These are phyloP conservation scores for Synaphobranchus kaupii DNA, from an alignment of 2,797 vertebrate genomes.

Conservation along the genomic window DNA sequence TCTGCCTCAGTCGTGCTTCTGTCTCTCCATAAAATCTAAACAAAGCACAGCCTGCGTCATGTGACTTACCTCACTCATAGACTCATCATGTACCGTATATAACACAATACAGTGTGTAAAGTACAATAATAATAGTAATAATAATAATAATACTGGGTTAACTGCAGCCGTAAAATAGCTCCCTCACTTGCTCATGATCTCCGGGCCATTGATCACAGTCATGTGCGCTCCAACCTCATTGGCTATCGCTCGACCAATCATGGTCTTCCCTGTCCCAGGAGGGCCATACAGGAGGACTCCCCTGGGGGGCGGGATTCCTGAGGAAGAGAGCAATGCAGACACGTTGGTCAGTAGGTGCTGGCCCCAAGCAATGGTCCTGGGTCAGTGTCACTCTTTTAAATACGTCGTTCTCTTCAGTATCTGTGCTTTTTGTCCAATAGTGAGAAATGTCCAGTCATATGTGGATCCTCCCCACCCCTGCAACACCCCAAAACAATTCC, in stretches of 20 bases:
- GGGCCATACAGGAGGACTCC: constrained; percentile 92
- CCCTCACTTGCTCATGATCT: constrained; percentile 96
- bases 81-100: background rate
- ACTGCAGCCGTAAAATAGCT: background rate
- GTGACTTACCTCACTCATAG: background rate
- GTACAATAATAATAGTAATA: background rate
- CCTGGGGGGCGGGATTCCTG: constrained; percentile 88
- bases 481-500: background rate
- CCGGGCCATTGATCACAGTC: constrained; percentile 91
- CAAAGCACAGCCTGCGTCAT: background rate
- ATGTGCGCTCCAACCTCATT: constrained; percentile 88
- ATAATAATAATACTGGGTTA: background rate
- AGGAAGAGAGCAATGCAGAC: constrained; percentile 25
- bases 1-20: constrained; percentile 86
- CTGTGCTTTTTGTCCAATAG: background rate
- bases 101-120: background rate
- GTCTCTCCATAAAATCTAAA: constrained; percentile 94
- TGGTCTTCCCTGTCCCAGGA: constrained; percentile 94
- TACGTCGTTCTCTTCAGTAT: background rate
- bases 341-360: background rate
- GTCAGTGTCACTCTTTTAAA: background rate
- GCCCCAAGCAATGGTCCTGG: background rate
- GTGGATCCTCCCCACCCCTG: background rate
- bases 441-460: background rate
- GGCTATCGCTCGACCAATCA: constrained; percentile 92